phyloP scores from a whole-genome alignment of 2,113 vertebrate species.

The Fukomys damarensis region DNA sequence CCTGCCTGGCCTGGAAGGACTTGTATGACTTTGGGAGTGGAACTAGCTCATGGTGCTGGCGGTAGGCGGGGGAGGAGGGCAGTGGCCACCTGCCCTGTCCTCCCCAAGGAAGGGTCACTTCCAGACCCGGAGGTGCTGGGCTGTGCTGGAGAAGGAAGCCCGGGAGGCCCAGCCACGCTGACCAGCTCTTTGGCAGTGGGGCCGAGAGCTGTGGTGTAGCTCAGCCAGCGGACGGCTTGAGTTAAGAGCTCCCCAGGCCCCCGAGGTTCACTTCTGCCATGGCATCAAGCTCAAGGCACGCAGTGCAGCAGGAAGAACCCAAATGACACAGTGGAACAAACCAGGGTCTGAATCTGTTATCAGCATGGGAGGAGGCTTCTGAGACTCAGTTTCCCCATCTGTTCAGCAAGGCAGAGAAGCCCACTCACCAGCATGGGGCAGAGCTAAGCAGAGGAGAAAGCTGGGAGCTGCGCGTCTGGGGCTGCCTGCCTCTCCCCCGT shows the following conservation, averaged over 20 bases:
- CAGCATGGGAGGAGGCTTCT: background rate
- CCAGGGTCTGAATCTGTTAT: background rate
- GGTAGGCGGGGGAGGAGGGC: fast-evolving
- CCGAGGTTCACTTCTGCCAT: fast-evolving
- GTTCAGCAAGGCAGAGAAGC: background rate
- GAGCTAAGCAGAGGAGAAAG: fast-evolving
- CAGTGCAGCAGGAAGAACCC: fast-evolving
- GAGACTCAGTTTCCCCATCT: constrained; percentile 46
- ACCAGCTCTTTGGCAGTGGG: background rate
- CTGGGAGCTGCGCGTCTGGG: fast-evolving
- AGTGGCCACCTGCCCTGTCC: fast-evolving
- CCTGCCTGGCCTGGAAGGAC: fast-evolving
- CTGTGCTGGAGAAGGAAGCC: too few relatives aligned
- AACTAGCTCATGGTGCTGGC: too few relatives aligned
- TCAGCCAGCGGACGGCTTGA: background rate
- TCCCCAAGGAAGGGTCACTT: fast-evolving
- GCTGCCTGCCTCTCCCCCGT: fast-evolving
- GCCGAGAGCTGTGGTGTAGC: fast-evolving
- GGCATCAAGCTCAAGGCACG: background rate
- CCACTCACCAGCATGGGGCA: background rate
- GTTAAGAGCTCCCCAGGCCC: background rate
- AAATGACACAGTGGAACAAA: background rate
- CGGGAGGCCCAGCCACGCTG: background rate
- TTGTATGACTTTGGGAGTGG: fast-evolving
- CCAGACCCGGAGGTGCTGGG: background rate